A percentile compares a stretch with the other conserved stretches of the same genome.
phyloP scores from a whole-genome alignment of 2,888 invertebrate species.

The Nematopogon swammerdamellus region DNA sequence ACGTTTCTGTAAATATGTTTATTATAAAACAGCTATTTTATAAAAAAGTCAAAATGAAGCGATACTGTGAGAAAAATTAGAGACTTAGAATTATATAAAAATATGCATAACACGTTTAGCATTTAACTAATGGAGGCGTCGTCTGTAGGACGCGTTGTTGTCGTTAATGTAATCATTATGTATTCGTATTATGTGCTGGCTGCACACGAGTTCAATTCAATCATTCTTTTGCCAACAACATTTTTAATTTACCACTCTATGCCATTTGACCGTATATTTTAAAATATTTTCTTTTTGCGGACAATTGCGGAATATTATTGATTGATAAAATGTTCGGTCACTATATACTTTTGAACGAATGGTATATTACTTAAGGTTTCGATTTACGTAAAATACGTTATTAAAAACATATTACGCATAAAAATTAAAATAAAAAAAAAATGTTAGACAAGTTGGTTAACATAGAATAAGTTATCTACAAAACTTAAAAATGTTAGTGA shows the following conservation, averaged over 20 bases:
- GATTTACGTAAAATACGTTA: constrained; percentile 6
- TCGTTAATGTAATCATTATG: no score
- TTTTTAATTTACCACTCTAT: no score
- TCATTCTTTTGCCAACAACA: no score
- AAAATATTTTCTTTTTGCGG: no score
- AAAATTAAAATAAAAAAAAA: constrained; percentile 8
- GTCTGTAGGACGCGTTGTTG: no score
- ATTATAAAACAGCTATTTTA: constrained; percentile 45
- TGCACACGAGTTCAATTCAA: no score
- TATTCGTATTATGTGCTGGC: no score
- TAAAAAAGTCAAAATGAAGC: constrained; percentile 52
- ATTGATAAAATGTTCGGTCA: no score
- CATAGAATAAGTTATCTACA: not conserved
- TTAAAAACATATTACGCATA: constrained; percentile 9
- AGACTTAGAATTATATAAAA: constrained; percentile 13
- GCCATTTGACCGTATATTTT: no score
- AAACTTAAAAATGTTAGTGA: constrained; percentile 39
- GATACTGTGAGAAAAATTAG: constrained; percentile 54
- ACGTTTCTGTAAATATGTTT: constrained; percentile 30
- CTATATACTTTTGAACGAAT: no score
- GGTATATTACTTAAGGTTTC: not conserved
- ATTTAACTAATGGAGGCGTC: not conserved
- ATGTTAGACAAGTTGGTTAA: constrained; percentile 3
- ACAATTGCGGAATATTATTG: no score
- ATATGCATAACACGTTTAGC: not conserved